A percentile compares a stretch with the other conserved stretches of the same genome.
phyloP scores from a whole-genome alignment of 2,113 vertebrate species.

The Euleptes europaea region DNA sequence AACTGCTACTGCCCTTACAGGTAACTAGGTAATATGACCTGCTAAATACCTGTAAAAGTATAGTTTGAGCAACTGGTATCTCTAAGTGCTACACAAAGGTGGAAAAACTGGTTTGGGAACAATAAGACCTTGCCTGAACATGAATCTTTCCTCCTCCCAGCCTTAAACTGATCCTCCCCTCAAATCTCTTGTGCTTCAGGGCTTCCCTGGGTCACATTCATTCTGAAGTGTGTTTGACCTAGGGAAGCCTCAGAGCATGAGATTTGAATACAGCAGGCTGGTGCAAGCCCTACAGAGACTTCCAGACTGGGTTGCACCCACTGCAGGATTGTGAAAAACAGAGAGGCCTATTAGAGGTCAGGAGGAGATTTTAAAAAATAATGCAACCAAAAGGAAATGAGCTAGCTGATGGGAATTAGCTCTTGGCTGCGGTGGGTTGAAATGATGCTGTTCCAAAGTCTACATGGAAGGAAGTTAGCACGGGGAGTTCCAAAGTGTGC shows the following conservation, averaged over 20 bases:
- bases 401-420: slow-evolving; percentile 44
- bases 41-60: slow-evolving; percentile 61
- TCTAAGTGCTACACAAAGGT: slow-evolving; percentile 56
- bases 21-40: slow-evolving; percentile 59
- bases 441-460: neutral
- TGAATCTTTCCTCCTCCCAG: slow-evolving; percentile 58
- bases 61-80: slow-evolving; percentile 56
- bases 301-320: slow-evolving; percentile 56
- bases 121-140: slow-evolving; percentile 70
- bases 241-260: slow-evolving; percentile 72
- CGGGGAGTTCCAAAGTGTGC: neutral
- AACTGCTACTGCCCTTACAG: slow-evolving; percentile 28
- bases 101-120: slow-evolving; percentile 73
- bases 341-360: slow-evolving; percentile 65
- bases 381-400: slow-evolving; percentile 48
- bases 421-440: slow-evolving; percentile 21
- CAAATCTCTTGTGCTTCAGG: slow-evolving; percentile 71
- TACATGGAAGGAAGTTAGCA: slow-evolving; percentile 41
- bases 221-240: slow-evolving; percentile 69
- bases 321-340: slow-evolving; percentile 63
- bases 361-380: slow-evolving; percentile 51
- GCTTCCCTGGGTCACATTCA: slow-evolving; percentile 74
- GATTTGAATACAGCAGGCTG: slow-evolving; percentile 70
- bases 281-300: slow-evolving; percentile 62
- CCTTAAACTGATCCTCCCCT: slow-evolving; percentile 71